These are phyloP conservation scores for Phasianus colchicus DNA, from an alignment of 2,113 vertebrate species.

Conservation along the genomic window DNA sequence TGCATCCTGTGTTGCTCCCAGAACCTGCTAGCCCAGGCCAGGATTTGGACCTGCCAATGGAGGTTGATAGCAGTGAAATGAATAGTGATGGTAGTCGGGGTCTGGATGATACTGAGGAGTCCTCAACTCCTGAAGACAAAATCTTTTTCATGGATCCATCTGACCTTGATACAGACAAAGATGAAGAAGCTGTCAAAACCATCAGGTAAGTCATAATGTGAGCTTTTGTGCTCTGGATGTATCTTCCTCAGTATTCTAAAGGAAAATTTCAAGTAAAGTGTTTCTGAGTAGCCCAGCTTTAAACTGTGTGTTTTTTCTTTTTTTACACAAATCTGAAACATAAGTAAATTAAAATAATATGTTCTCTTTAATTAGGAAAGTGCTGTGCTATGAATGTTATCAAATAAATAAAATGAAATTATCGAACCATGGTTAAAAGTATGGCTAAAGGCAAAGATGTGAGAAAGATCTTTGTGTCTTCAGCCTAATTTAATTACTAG, in stretches of 20 bases:
- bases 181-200: slow-evolving; percentile 92
- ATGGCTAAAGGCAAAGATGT: rapidly evolving
- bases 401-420: background rate
- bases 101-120: slow-evolving; percentile 91
- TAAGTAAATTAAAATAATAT: background rate
- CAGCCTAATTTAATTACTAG: background rate
- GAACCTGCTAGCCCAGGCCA: slow-evolving; percentile 92
- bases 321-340: background rate
- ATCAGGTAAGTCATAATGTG: slow-evolving; percentile 83
- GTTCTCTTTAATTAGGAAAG: background rate
- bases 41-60: slow-evolving; percentile 95
- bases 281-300: background rate
- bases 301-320: background rate
- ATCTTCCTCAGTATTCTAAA: background rate
- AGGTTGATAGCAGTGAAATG: slow-evolving; percentile 92
- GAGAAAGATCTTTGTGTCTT: background rate
- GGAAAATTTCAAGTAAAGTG: background rate
- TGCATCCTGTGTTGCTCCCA: slow-evolving; percentile 60
- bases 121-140: slow-evolving; percentile 94
- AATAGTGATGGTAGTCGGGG: slow-evolving; percentile 85
- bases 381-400: background rate
- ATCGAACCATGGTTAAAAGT: background rate
- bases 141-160: slow-evolving; percentile 93
- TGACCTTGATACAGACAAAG: slow-evolving; percentile 91
- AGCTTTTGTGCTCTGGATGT: background rate